Evolutionary conservation across 2,113 vertebrate species (phyloP), one percentile per base, ranked within the genome.

Genomic region (Protobothrops flavoviridis): DNA sequence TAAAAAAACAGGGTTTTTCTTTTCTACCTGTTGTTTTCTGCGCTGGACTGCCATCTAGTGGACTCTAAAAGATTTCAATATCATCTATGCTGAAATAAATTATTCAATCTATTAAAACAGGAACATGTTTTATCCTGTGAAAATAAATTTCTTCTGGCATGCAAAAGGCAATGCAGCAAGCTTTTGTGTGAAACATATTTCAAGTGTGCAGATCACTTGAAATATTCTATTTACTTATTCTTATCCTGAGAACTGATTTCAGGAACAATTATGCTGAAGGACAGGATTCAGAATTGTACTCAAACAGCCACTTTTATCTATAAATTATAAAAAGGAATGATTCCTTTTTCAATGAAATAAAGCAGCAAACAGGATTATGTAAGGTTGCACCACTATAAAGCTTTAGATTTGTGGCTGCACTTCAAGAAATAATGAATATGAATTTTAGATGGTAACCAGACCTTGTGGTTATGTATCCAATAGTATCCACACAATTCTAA

Each of bases 11-110:
- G n/a, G 3, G 26, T 1, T 29, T 59, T 2, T 48, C 39, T 90
- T 45, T 15, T 43, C 7, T 3, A 17, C 53, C 33, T 55, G 15
- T n/a, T 74, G 7, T 69, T 45, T 20, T 3, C 23, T 52, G 57
- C n/a, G 23, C 86, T 43, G 87, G 56, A 4, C 48, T 92, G 93
- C 93, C 93, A 92, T 26, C 81, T 90, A 69, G 52, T 21, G 13
- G 87, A 56, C 1, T 1, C 24, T 33, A 43, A 89, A 59, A 52
- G 23, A 0, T 24, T 29, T 7, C 0, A 26, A 4, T 8, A 56
- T n/a, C 53, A 81, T 81, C 15, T 17, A 81, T 81, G 33, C 33
- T 39, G 33, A 81, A 81, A 81, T 74, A 33, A 74, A 74, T 0
- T 5, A 59, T 64, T 26, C 59, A 29, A 7, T 29, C 59, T 64